A percentile compares a stretch with the other conserved stretches of the same genome.
Conservation (phyloP, 2,113 vertebrate genomes). For the Vidua macroura region DNA sequence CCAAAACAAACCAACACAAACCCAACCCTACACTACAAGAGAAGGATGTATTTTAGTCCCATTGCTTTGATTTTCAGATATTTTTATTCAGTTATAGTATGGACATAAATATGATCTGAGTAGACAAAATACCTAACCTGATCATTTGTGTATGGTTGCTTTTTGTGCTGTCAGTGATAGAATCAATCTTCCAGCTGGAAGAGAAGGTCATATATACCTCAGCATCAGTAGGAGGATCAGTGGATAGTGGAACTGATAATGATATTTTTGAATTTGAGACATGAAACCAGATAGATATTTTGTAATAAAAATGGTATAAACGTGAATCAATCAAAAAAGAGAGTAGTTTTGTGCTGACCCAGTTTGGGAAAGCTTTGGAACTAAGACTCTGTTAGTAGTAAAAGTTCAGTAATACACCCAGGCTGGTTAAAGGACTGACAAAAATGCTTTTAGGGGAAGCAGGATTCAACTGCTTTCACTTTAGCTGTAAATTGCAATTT, state of each 20-base stretch:
- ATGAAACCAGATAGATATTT: background rate
- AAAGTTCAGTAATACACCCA: background rate
- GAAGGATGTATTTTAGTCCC: background rate
- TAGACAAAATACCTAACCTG: background rate
- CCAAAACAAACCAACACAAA: background rate
- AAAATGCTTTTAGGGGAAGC: background rate
- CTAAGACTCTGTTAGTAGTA: background rate
- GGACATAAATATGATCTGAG: background rate
- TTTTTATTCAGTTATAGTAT: background rate
- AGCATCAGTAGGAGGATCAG: background rate
- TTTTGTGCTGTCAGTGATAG: background rate
- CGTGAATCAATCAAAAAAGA: background rate
- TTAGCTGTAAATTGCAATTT: background rate
- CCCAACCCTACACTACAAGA: rapidly evolving
- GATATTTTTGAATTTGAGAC: background rate
- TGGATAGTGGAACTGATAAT: background rate
- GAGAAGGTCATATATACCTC: background rate
- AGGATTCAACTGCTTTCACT: background rate
- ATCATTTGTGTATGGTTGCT: background rate
- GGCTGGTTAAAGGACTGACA: background rate
- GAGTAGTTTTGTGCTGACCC: background rate
- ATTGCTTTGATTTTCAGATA: background rate
- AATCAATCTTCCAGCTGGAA: background rate
- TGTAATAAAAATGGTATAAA: background rate
- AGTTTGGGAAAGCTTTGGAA: background rate